Evolutionary conservation across 2,797 vertebrate species (phyloP), one percentile per base, ranked within the genome.

Genomic region (Lepus oiostolus): DNA sequence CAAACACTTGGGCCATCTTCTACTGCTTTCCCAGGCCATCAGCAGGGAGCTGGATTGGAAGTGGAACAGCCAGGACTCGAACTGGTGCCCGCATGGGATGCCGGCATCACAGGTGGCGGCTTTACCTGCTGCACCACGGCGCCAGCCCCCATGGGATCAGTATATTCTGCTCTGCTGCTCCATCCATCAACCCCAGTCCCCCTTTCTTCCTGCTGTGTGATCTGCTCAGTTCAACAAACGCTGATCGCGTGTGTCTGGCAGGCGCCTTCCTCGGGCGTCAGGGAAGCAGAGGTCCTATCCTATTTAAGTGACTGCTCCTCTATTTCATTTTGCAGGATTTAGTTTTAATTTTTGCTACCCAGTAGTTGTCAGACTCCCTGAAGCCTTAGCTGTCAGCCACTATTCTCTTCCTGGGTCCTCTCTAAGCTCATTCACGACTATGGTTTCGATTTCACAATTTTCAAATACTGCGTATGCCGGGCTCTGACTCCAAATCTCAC

Each of bases 321-420:
- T 88, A 8, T 58, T 86, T 89, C 30, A 76, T 84, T 68, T 42
- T 54, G 17, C 19, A 81, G 32, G 16, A 67, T 80, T 74, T 75
- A 3, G 11, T 65, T 77, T 95, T 72, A n/a, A 52, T 63, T 79
- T 87, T 88, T 67, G n/a, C 47, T 74, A 7, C 87, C 80, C 47
- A 71, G 24, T 58, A 74, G 35, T 65, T 84, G 35, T 50, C 74
- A 81, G 32, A 35, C 70, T 75, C 52, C 65, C 30, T 50, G 17
- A 92, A 75, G 42, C 47, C 72, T 82, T 68, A 70, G 62, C 52
- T 71, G 10, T 80, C 38, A 93, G n/a, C 35, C 10, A 3, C n/a
- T 54, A 13, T 60, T 52, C 28, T 54, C 38, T 92, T 76, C 42
- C 30, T 54, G 4, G n/a, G 32, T 7, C 30, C 52, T 84, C 30